Base-by-base conservation (phyloP, 2,113 vertebrate genomes). In the Bos indicus region DNA sequence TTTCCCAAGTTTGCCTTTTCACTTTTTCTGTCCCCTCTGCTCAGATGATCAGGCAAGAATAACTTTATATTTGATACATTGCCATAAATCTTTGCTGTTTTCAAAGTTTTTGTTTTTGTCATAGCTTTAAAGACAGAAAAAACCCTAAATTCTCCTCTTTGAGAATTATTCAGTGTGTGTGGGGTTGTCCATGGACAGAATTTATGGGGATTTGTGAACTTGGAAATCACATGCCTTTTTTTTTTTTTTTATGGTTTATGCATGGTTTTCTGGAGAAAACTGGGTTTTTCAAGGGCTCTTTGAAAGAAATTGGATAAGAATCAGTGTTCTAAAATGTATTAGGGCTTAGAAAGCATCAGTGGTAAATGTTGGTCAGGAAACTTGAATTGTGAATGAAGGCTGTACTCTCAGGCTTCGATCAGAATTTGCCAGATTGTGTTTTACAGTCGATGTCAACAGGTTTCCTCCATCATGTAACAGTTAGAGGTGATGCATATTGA, bases 91-190 rank as follows among this genome's bases (percentile, higher is more conserved):
- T 83, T 93, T 48, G 30, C 12, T 56, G 46, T 81, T 89, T 91
- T 96, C 83, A 92, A 28, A 91, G 46, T 54, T 51, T 67, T 85
- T 40, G 46, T 93, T 97, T 94, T 87, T 26, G 90, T 87, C 40
- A 30, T 84, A 67, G 88, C 25, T 86, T 87, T n/a, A 54, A 51
- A 88, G 54, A 54, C 23, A 52, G 52, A 77, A 80, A 64, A 80
- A 23, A 95, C 67, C 59, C 11, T 30, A 30, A 46, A 83, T 56
- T 19, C 17, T 36, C 54, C 43, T 14, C 64, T 89, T 77, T 51
- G 83, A 77, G 48, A 88, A 40, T 7, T 91, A 94, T 84, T 96
- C 30, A 67, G 0, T 52, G 3, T 60, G 80, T 54, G 6, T 54
- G 15, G 6, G 8, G 13, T 26, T 7, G 21, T 28, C 52, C 11